phyloP scores from a whole-genome alignment of 2,113 vertebrate species.

The Aegithalos caudatus region DNA sequence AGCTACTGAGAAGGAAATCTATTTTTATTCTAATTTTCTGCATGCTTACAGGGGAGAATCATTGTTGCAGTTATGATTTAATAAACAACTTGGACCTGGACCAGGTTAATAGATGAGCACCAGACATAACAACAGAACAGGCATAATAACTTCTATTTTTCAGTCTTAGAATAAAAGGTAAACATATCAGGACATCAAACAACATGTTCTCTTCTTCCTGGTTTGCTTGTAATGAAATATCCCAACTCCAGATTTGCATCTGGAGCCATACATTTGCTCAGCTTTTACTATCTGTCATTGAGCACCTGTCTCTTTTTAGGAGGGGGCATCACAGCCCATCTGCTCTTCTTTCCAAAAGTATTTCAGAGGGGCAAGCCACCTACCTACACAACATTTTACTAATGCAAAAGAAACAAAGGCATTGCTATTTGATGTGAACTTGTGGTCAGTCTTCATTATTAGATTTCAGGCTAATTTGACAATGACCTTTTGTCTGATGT shows the following conservation, averaged over 20 bases:
- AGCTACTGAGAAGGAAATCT: neutral
- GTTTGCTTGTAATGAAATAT: neutral
- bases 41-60: neutral
- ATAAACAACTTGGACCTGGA: neutral
- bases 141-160: neutral
- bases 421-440: neutral
- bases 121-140: neutral
- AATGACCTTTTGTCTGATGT: neutral
- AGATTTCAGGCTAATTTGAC: slow-evolving; percentile 19
- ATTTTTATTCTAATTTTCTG: slow-evolving; percentile 27
- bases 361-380: neutral
- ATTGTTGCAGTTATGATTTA: neutral
- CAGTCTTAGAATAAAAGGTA: neutral
- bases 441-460: neutral
- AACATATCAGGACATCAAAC: neutral
- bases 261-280: neutral
- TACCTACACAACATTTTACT: neutral
- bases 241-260: neutral
- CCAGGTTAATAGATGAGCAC: neutral
- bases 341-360: neutral
- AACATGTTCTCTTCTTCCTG: neutral
- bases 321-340: neutral
- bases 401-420: neutral
- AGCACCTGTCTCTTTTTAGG: neutral
- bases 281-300: neutral